phyloP scores from a whole-genome alignment of 2,797 vertebrate species.

The Threskiornis aethiopicus region DNA sequence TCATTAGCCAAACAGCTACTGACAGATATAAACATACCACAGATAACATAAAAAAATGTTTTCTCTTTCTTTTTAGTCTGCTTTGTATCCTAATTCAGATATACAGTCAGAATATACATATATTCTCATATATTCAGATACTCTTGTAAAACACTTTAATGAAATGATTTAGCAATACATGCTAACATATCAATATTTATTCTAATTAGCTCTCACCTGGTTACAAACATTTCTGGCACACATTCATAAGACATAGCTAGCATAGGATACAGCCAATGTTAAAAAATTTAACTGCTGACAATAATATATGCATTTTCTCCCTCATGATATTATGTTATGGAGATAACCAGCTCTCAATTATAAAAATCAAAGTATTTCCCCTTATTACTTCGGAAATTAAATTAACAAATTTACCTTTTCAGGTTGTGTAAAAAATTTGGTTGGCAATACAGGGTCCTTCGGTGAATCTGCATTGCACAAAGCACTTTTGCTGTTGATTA shows the following conservation, averaged over 20 bases:
- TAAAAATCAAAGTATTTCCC: background rate
- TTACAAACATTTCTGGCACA: background rate
- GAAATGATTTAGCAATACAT: background rate
- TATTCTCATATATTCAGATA: background rate
- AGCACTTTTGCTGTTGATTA: slow-evolving; percentile 98
- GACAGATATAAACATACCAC: background rate
- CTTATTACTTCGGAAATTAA: background rate
- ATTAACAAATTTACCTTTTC: slow-evolving; percentile 85
- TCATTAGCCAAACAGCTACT: background rate
- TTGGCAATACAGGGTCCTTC: slow-evolving; percentile 92
- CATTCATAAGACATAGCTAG: background rate
- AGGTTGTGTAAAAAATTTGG: slow-evolving; percentile 93
- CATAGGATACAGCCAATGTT: background rate
- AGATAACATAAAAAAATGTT: rapidly evolving
- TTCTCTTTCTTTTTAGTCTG: background rate
- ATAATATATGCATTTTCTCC: background rate
- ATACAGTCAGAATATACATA: background rate
- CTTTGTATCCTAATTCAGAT: background rate
- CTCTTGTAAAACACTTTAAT: background rate
- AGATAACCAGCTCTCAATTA: background rate
- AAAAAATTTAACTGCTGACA: background rate
- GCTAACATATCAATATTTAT: background rate
- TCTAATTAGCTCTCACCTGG: background rate
- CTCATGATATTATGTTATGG: background rate
- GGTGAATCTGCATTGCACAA: slow-evolving; percentile 93